Percentiles rank a stretch among this genome's conserved stretches.
These are phyloP conservation scores for Epizoanthus scotinus DNA, from an alignment of 92 coral and sea anemone genomes.

Conservation along the genomic window DNA sequence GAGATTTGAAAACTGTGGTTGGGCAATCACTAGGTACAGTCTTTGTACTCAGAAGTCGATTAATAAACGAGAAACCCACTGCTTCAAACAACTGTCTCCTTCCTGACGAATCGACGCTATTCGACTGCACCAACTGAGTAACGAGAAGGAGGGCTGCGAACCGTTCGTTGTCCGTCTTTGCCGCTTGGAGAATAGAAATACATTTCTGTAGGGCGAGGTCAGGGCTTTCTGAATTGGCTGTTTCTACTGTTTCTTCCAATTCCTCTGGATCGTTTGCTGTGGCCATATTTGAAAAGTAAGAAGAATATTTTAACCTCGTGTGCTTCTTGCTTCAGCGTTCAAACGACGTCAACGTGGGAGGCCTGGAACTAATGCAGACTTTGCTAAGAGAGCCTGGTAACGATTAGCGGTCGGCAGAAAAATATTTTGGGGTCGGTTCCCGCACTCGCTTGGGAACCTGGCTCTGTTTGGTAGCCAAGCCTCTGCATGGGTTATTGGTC, in stretches of 20 bases:
- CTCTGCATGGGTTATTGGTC: too few relatives aligned
- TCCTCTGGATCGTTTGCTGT: not conserved
- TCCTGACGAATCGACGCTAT: slow-evolving; percentile 53
- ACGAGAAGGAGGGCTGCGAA: slow-evolving; percentile 85
- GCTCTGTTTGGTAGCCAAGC: too few relatives aligned
- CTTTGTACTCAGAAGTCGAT: slow-evolving; percentile 68
- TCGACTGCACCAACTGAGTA: slow-evolving; percentile 75
- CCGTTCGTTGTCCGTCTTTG: slow-evolving; percentile 85
- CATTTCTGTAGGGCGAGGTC: slow-evolving; percentile 69
- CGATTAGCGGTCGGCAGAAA: too few relatives aligned
- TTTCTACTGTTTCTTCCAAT: not conserved
- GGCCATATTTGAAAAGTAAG: not conserved
- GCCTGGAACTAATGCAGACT: slow-evolving; percentile 16
- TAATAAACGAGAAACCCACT: slow-evolving; percentile 80
- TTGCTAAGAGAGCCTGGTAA: too few relatives aligned
- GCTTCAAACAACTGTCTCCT: slow-evolving; percentile 75
- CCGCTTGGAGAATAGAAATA: slow-evolving; percentile 62
- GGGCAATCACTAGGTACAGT: slow-evolving; percentile 72
- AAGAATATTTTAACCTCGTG: not conserved
- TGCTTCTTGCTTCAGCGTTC: not conserved
- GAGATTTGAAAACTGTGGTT: slow-evolving; percentile 60
- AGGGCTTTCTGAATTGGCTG: not conserved
- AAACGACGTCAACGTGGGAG: slow-evolving; percentile 12
- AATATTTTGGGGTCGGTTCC: too few relatives aligned
- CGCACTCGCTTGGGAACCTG: too few relatives aligned